These are phyloP conservation scores for Campaea margaritaria DNA, from an alignment of 2,888 invertebrate species.

Conservation along the genomic window DNA sequence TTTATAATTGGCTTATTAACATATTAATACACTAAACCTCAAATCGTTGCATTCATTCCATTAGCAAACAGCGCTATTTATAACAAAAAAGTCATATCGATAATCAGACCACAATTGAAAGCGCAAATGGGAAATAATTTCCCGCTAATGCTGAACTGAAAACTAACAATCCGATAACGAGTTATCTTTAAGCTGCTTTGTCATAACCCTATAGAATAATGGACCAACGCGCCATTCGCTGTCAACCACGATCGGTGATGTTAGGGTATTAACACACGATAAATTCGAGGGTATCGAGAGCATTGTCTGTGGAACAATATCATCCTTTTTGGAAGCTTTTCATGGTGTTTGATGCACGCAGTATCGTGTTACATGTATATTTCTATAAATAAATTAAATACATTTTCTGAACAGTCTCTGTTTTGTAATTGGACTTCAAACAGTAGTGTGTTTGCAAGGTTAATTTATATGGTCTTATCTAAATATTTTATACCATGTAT, in stretches of 20 bases:
- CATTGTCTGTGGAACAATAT: background rate
- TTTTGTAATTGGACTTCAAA: too few relatives aligned
- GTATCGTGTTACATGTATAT: too few relatives aligned
- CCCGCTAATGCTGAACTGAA: slow-evolving; percentile 44
- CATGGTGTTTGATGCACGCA: background rate
- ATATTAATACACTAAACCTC: background rate
- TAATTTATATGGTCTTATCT: too few relatives aligned
- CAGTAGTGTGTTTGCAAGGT: too few relatives aligned
- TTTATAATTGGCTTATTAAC: background rate
- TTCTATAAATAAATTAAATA: too few relatives aligned
- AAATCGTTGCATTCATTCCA: slow-evolving; percentile 1
- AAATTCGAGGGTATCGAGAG: slow-evolving; percentile 6
- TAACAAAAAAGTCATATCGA: slow-evolving; percentile 4
- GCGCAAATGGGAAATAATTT: slow-evolving; percentile 43
- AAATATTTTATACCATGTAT: too few relatives aligned
- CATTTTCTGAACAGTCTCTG: too few relatives aligned
- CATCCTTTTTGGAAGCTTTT: background rate
- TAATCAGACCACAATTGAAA: slow-evolving; percentile 17
- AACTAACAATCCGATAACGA: slow-evolving; percentile 63
- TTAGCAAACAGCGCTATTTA: background rate
- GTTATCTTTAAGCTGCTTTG: slow-evolving; percentile 80
- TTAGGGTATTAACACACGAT: slow-evolving; percentile 38
- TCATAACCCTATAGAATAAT: slow-evolving; percentile 63
- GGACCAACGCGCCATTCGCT: slow-evolving; percentile 59
- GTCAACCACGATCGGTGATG: slow-evolving; percentile 51